These are phyloP conservation scores for Camelus dromedarius DNA, from an alignment of 2,113 vertebrate genomes.

Conservation along the genomic window DNA sequence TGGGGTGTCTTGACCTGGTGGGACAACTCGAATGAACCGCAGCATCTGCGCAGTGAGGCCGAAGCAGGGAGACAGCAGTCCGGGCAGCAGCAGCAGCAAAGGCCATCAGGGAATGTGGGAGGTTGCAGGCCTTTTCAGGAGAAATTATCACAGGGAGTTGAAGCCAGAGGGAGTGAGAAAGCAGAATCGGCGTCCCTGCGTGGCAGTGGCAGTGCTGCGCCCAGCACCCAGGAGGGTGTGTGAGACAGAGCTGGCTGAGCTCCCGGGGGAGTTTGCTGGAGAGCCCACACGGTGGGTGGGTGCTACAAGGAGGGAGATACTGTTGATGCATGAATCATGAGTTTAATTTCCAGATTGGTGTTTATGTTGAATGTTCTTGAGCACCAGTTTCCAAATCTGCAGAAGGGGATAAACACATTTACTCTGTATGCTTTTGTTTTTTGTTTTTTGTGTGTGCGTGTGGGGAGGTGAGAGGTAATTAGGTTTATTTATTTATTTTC, in stretches of 20 bases:
- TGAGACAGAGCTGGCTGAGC: neutral
- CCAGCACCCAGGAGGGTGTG: too few relatives aligned
- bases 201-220: neutral
- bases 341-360: neutral
- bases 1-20: neutral
- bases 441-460: too few relatives aligned
- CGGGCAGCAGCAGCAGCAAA: neutral
- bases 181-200: neutral
- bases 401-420: neutral
- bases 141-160: neutral
- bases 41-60: neutral
- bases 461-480: too few relatives aligned
- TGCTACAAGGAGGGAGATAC: neutral
- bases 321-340: neutral
- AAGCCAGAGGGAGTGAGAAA: neutral
- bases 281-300: neutral
- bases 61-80: neutral
- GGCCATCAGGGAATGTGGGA: neutral
- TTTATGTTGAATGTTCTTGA: neutral
- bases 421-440: neutral
- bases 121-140: neutral
- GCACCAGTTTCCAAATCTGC: neutral
- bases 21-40: neutral
- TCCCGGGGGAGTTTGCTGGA: neutral
- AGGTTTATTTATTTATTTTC: too few relatives aligned